phyloP scores from a whole-genome alignment of 2,888 invertebrate genomes.

The Temnothorax ravouxi region DNA sequence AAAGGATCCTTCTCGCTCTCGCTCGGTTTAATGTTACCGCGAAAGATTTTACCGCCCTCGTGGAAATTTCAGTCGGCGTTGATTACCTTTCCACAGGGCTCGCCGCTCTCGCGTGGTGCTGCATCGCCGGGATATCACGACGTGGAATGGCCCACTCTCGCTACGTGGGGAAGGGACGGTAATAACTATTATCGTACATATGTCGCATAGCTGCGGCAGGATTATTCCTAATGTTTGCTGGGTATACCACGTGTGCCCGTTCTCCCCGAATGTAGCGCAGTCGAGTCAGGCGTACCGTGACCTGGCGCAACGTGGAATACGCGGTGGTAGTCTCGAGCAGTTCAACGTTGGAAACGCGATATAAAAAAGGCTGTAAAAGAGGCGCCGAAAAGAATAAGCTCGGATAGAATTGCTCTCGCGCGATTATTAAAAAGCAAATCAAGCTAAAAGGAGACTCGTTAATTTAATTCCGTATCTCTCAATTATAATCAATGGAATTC shows the following conservation, averaged over 20 bases:
- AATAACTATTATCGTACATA: slow-evolving; percentile 56
- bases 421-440: slow-evolving; percentile 13
- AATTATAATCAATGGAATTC: not conserved
- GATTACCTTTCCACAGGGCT: slow-evolving; percentile 46
- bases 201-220: slow-evolving; percentile 46
- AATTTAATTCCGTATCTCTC: slow-evolving; percentile 1
- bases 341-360: slow-evolving; percentile 15
- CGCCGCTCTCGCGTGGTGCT: slow-evolving; percentile 37
- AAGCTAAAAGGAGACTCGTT: not conserved
- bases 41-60: slow-evolving; percentile 59
- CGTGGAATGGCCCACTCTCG: not conserved
- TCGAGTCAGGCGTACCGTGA: slow-evolving; percentile 19
- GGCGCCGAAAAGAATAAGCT: not conserved
- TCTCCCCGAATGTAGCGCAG: slow-evolving; percentile 22
- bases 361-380: not conserved
- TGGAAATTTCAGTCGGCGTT: slow-evolving; percentile 56
- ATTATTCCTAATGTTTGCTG: slow-evolving; percentile 48
- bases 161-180: not conserved
- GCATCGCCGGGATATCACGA: slow-evolving; percentile 34
- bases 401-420: slow-evolving; percentile 1
- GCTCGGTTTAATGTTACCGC: slow-evolving; percentile 60
- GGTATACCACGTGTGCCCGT: slow-evolving; percentile 5
- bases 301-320: slow-evolving; percentile 17
- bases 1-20: slow-evolving; percentile 50
- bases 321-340: not conserved